Evolutionary conservation across 2,113 vertebrate genomes (phyloP).

Genomic region (Sigmodon hispidus): DNA sequence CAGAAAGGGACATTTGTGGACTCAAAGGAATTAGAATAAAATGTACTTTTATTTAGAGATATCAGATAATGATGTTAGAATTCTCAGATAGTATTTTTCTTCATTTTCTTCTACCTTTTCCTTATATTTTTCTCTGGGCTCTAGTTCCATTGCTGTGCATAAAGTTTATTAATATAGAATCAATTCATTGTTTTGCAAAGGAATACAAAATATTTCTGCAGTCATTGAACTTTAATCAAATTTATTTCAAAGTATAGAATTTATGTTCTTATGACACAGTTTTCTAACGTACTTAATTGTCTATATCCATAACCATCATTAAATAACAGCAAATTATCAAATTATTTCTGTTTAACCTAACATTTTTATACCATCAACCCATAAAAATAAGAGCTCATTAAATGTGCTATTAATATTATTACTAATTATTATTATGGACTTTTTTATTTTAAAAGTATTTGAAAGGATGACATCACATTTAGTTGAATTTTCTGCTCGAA

Average conservation of each 20-base stretch:
- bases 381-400: fast-evolving
- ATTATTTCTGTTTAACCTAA: neutral
- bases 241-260: conserved; percentile 31
- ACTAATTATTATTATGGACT: neutral
- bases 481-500: neutral
- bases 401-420: neutral
- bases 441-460: neutral
- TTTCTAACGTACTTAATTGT: neutral
- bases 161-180: too few species aligned
- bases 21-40: neutral
- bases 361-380: neutral
- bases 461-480: neutral
- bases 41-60: neutral
- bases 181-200: neutral
- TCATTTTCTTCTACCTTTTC: neutral
- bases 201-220: neutral
- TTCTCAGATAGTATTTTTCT: neutral
- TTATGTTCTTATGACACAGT: neutral
- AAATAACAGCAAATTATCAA: neutral
- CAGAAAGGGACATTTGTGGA: neutral
- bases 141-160: neutral
- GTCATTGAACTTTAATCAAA: neutral
- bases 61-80: neutral
- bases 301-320: neutral
- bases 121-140: neutral